Evolutionary conservation across 2,113 vertebrate species (phyloP).

Genomic region (Brienomyrus brachyistius): DNA sequence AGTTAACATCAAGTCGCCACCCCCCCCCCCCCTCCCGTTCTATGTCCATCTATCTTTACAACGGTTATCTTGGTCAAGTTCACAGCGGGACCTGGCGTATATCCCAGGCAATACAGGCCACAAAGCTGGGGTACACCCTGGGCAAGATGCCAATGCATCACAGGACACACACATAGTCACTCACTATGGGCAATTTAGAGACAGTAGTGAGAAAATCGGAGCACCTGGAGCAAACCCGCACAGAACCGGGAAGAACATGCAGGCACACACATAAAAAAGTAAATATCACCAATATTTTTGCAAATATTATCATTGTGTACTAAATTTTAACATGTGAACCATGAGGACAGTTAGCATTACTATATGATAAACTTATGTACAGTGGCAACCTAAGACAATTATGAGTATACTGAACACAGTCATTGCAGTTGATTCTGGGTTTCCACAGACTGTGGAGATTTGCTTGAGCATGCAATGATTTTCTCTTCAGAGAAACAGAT

Average conservation of each 20-base stretch:
- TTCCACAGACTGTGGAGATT: background rate
- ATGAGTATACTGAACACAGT: background rate
- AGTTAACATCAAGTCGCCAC: no score
- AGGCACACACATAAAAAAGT: background rate
- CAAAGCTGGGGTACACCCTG: background rate
- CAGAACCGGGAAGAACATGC: background rate
- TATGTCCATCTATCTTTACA: background rate
- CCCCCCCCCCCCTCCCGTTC: background rate
- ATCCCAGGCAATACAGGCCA: background rate
- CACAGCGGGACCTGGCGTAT: background rate
- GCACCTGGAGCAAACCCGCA: background rate
- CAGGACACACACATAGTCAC: background rate
- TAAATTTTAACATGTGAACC: background rate
- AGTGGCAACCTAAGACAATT: background rate
- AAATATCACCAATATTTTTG: background rate
- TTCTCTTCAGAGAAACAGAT: background rate
- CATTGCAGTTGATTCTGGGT: background rate
- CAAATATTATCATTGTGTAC: background rate
- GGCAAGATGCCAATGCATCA: background rate
- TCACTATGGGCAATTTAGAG: background rate
- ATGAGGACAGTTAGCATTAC: background rate
- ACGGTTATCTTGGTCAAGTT: background rate
- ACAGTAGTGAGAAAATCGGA: background rate
- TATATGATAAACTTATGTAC: background rate
- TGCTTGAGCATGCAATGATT: background rate